These are phyloP conservation scores for Prionailurus bengalensis DNA, from an alignment of 2,113 vertebrate species.

Conservation along the genomic window DNA sequence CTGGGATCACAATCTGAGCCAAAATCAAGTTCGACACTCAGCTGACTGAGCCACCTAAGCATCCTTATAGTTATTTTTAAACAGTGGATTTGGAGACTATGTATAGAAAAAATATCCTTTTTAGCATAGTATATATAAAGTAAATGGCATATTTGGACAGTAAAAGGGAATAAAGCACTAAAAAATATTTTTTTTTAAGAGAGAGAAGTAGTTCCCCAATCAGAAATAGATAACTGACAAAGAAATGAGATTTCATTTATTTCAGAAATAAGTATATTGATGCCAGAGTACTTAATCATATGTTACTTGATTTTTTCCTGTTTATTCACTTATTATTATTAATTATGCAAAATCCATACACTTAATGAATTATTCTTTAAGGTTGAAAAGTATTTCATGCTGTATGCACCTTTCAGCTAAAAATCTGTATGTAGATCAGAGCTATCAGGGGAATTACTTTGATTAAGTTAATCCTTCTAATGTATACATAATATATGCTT, in stretches of 20 bases:
- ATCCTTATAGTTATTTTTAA: neutral
- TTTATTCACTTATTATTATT: conserved; percentile 1
- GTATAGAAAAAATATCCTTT: neutral
- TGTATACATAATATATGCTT: neutral
- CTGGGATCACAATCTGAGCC: too few relatives aligned
- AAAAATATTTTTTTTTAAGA: neutral
- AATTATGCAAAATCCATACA: neutral
- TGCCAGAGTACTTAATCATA: neutral
- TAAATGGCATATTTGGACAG: neutral
- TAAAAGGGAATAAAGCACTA: neutral
- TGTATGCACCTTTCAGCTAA: neutral
- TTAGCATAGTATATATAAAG: neutral
- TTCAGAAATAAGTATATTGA: neutral
- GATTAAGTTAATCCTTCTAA: conserved; percentile 1
- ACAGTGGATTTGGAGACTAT: neutral
- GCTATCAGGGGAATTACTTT: neutral
- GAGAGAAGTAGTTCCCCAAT: neutral
- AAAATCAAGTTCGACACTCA: too few relatives aligned
- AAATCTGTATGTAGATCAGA: neutral
- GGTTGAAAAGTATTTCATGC: neutral
- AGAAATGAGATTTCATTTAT: neutral
- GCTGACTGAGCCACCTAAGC: too few relatives aligned
- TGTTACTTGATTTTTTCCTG: neutral
- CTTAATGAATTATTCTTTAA: neutral
- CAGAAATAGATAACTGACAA: neutral